Percentiles rank a stretch among this genome's conserved stretches.
phyloP scores from a whole-genome alignment of 2,888 invertebrate species.

The Hemistola chrysoprasaria region DNA sequence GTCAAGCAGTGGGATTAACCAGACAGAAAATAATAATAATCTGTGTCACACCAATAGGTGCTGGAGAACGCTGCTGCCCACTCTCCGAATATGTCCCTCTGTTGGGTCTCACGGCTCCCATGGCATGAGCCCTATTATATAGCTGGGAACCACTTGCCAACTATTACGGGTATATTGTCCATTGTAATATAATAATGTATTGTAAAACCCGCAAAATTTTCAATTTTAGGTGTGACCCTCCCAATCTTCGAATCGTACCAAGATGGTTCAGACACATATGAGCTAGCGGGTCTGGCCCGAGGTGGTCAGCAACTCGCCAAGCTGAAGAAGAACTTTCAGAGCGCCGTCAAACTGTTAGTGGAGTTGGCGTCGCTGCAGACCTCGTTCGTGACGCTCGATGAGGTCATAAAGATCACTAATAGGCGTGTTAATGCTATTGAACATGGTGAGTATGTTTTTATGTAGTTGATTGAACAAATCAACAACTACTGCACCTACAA shows the following conservation, averaged over 20 bases:
- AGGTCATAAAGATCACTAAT: slow-evolving; percentile 99
- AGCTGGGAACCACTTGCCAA: no score
- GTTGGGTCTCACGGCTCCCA: no score
- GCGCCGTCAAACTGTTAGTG: slow-evolving; percentile 96
- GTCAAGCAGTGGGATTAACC: no score
- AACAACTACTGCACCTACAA: no score
- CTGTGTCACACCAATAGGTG: no score
- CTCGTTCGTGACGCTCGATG: slow-evolving; percentile 98
- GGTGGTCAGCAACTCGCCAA: slow-evolving; percentile 99
- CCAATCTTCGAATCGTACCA: slow-evolving; percentile 97
- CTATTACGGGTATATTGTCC: no score
- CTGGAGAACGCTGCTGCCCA: no score
- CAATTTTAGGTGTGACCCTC: slow-evolving; percentile 90
- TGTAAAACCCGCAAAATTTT: no score
- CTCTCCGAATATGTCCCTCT: no score
- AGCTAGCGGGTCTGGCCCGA: slow-evolving; percentile 96
- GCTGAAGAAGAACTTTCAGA: slow-evolving; percentile 98
- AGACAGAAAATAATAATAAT: no score
- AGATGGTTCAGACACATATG: slow-evolving; percentile 98
- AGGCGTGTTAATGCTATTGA: slow-evolving; percentile 99
- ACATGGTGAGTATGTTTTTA: slow-evolving; percentile 85
- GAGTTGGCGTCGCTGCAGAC: slow-evolving; percentile 99
- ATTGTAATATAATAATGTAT: no score
- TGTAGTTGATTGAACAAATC: not conserved
- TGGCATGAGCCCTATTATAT: no score